A percentile compares a stretch with the other conserved stretches of the same genome.
These are phyloP conservation scores for Tetramorium parvispinum DNA, from an alignment of 1,140 invertebrate genomes.

Conservation along the genomic window DNA sequence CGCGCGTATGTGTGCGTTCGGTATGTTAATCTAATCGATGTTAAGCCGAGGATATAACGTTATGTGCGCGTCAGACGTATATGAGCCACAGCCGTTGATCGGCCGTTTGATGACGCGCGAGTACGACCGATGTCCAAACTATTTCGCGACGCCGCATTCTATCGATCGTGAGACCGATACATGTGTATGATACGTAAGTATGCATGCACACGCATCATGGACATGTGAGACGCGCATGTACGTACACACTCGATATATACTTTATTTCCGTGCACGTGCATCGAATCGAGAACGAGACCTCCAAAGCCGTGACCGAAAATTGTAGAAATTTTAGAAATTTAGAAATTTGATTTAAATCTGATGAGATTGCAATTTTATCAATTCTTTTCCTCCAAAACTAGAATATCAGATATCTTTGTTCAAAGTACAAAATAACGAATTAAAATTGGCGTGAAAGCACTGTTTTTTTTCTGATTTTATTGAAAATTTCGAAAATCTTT, in stretches of 20 bases:
- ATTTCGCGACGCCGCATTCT: slow-evolving; percentile 35
- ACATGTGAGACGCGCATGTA: neutral
- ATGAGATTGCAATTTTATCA: neutral
- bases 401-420: neutral
- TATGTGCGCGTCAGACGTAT: slow-evolving; percentile 26
- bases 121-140: slow-evolving; percentile 45
- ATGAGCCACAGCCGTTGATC: slow-evolving; percentile 40
- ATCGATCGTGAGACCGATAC: slow-evolving; percentile 27
- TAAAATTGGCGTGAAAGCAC: neutral
- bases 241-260: neutral
- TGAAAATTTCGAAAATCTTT: neutral
- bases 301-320: neutral
- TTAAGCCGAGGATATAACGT: slow-evolving; percentile 43
- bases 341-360: neutral
- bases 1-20: neutral
- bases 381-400: neutral
- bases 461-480: neutral
- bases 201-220: neutral
- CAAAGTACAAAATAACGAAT: neutral
- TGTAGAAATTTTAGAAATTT: neutral
- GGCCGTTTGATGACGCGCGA: slow-evolving; percentile 49
- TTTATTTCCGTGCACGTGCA: neutral
- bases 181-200: neutral
- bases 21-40: slow-evolving; percentile 61
- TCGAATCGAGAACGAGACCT: neutral